Percentiles rank a stretch among this genome's conserved stretches.
Evolutionary conservation across 2,113 vertebrate species (phyloP).

Genomic region (Chitala chitala): DNA sequence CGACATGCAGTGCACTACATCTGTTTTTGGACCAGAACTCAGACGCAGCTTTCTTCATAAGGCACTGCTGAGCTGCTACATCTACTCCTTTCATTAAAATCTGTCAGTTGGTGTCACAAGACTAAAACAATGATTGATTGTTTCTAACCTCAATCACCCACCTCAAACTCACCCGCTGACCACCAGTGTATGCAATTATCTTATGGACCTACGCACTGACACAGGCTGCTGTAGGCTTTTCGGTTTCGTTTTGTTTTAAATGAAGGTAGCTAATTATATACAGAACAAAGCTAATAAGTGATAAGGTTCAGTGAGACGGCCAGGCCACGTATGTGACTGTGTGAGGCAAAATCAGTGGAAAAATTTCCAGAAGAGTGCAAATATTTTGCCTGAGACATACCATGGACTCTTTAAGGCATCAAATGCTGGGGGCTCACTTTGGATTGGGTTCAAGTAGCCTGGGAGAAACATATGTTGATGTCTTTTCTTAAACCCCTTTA

Average conservation of each 20-base stretch:
- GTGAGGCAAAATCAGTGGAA: not conserved
- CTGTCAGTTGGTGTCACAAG: no score
- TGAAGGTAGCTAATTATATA: not conserved
- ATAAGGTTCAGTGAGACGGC: not conserved
- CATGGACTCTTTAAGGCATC: not conserved
- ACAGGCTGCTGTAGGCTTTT: not conserved
- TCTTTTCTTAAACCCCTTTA: constrained; percentile 10
- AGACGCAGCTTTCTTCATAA: not conserved
- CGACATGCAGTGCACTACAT: not conserved
- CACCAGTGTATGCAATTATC: not conserved
- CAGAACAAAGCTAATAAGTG: not conserved
- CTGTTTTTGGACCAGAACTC: no score
- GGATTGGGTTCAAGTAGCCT: constrained; percentile 12
- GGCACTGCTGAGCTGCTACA: no score
- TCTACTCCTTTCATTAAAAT: no score
- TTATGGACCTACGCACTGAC: not conserved
- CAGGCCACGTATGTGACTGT: not conserved
- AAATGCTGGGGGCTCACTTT: not conserved
- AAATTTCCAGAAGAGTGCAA: not conserved
- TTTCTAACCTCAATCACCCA: no score
- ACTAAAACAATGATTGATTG: no score
- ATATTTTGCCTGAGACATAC: not conserved
- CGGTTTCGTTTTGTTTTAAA: not conserved
- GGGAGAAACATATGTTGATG: constrained; percentile 20
- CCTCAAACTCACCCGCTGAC: no score